Evolutionary conservation across 2,888 invertebrate genomes (phyloP).

Genomic region (Rotaria macrura): DNA sequence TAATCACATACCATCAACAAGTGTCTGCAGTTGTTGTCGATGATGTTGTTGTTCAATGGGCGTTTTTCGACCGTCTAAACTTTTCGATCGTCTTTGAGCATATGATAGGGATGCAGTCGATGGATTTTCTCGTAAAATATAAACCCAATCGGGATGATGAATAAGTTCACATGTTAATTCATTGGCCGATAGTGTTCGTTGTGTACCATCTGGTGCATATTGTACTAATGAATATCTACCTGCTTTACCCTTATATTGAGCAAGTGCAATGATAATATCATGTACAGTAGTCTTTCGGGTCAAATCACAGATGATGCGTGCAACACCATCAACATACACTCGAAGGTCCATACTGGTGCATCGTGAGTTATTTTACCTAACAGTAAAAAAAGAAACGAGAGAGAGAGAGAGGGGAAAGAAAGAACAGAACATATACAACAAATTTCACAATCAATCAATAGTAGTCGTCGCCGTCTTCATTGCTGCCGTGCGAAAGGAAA

Average conservation of each 20-base stretch:
- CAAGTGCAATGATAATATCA: constrained; percentile 13
- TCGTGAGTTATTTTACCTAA: neutral
- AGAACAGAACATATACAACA: neutral
- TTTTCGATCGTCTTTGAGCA: neutral
- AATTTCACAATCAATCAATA: neutral
- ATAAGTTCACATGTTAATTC: neutral
- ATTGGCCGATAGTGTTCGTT: neutral
- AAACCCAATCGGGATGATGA: neutral
- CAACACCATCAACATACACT: constrained; percentile 13
- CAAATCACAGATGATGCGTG: constrained; percentile 13
- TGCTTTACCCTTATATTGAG: constrained; percentile 11
- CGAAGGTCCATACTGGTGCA: constrained; percentile 11
- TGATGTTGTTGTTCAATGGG: neutral
- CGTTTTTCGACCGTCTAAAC: constrained; percentile 6
- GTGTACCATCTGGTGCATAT: neutral
- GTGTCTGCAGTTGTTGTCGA: neutral
- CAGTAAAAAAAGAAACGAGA: neutral
- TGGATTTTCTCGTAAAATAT: neutral
- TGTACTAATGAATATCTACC: neutral
- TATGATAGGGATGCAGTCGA: neutral
- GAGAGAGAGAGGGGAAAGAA: neutral
- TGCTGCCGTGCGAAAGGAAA: neutral
- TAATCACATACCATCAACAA: neutral
- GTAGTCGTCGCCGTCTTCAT: neutral
- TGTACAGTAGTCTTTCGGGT: neutral